phyloP scores from a whole-genome alignment of 2,888 invertebrate species.

The Keiferia lycopersicella region DNA sequence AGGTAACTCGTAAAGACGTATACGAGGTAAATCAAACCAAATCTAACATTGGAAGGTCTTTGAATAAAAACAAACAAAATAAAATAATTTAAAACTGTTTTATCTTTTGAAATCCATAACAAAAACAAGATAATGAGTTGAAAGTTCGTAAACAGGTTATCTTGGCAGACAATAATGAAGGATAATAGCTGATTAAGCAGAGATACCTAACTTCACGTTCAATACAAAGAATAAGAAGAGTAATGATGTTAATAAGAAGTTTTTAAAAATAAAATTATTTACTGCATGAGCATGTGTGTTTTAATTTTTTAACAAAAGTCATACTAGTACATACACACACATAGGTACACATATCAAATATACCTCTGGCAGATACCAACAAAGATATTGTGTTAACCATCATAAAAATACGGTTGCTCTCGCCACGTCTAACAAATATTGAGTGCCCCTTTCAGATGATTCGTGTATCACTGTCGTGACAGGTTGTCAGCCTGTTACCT shows the following conservation, averaged over 20 bases:
- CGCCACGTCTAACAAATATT: too few relatives aligned
- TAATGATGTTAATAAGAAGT: constrained; percentile 69
- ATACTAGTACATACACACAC: too few relatives aligned
- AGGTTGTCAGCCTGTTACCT: too few relatives aligned
- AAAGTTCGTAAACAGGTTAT: constrained; percentile 56
- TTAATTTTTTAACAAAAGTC: constrained; percentile 39
- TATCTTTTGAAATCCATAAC: background rate
- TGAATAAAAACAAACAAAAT: background rate
- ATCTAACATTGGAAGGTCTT: background rate
- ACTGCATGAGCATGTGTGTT: constrained; percentile 62
- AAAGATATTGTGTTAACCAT: too few relatives aligned
- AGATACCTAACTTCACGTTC: constrained; percentile 72
- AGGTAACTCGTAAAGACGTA: too few relatives aligned
- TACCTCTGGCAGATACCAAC: too few relatives aligned
- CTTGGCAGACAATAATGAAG: constrained; percentile 80
- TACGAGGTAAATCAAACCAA: too few relatives aligned
- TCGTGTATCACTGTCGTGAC: too few relatives aligned
- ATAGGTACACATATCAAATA: too few relatives aligned
- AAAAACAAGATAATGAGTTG: background rate
- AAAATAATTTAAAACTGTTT: background rate
- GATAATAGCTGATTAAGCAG: constrained; percentile 72
- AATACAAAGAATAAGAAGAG: constrained; percentile 64
- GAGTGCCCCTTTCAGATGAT: too few relatives aligned
- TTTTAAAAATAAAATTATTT: constrained; percentile 79
- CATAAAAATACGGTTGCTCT: too few relatives aligned